Evolutionary conservation across 2,797 vertebrate genomes (phyloP).

Genomic region (Gymnoscopelus microlampas): DNA sequence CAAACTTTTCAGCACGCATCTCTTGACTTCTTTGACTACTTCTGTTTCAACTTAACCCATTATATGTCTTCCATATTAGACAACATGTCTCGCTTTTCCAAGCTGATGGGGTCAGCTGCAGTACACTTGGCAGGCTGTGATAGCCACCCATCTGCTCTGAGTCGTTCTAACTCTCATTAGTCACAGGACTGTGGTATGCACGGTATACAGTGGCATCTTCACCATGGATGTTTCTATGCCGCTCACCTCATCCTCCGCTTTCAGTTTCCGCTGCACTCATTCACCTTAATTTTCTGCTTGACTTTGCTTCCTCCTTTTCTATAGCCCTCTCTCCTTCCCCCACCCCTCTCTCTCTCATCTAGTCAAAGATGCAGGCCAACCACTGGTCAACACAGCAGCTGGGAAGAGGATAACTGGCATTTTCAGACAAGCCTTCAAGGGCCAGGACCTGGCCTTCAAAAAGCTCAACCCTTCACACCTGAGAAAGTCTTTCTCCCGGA

Average conservation of each 20-base stretch:
- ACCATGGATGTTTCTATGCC: slow-evolving; percentile 35
- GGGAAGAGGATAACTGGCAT: too few relatives aligned
- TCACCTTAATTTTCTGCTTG: background rate
- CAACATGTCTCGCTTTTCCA: slow-evolving; percentile 45
- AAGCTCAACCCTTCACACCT: too few relatives aligned
- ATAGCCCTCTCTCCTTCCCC: background rate
- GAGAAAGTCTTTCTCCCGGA: background rate
- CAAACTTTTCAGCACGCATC: slow-evolving; percentile 44
- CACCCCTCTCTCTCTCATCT: background rate
- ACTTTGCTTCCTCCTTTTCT: background rate
- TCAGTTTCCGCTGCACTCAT: too few relatives aligned
- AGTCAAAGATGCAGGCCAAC: background rate
- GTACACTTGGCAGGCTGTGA: slow-evolving; percentile 51
- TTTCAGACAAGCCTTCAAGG: too few relatives aligned
- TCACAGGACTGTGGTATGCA: slow-evolving; percentile 50
- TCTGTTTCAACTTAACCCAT: background rate
- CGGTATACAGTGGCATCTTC: slow-evolving; percentile 48
- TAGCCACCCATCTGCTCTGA: slow-evolving; percentile 49
- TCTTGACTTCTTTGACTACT: slow-evolving; percentile 11
- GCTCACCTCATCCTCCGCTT: too few relatives aligned
- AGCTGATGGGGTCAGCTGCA: slow-evolving; percentile 58
- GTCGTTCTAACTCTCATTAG: slow-evolving; percentile 61
- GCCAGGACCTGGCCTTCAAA: too few relatives aligned
- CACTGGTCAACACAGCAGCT: too few relatives aligned
- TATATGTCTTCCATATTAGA: slow-evolving; percentile 2